Conservation (phyloP, 1,140 invertebrate species). For the Heterodera schachtii region DNA sequence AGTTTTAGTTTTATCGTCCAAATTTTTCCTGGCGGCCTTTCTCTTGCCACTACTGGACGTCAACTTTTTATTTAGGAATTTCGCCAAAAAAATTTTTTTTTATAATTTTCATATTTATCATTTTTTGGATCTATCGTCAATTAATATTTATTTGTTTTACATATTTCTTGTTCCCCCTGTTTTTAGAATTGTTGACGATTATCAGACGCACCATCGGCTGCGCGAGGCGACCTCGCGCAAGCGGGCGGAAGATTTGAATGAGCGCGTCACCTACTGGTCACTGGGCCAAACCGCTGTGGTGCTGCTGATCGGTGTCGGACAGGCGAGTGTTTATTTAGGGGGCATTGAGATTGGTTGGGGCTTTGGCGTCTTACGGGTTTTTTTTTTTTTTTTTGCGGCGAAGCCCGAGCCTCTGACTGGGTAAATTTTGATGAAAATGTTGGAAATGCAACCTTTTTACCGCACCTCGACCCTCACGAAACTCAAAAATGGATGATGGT, state of each 20-base stretch:
- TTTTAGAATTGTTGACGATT: conserved; percentile 47
- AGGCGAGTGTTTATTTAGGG: conserved; percentile 71
- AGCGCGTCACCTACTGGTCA: conserved; percentile 89
- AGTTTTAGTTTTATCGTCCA: too few relatives aligned
- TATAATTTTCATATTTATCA: neutral
- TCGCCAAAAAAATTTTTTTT: too few relatives aligned
- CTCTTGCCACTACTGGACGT: too few relatives aligned
- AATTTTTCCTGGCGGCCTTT: too few relatives aligned
- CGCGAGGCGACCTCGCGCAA: conserved; percentile 89
- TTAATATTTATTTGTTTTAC: neutral
- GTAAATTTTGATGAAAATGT: too few relatives aligned
- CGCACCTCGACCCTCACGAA: too few relatives aligned
- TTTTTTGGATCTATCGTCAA: conserved; percentile 1
- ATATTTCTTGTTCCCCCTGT: neutral
- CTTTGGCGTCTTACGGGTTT: neutral
- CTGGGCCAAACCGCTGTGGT: conserved; percentile 83
- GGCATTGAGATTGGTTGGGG: too few relatives aligned
- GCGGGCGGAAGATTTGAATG: conserved; percentile 91
- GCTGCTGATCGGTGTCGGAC: conserved; percentile 80
- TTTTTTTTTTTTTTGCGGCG: neutral
- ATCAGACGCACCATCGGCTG: conserved; percentile 85
- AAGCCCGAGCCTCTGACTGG: too few relatives aligned
- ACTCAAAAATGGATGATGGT: too few relatives aligned
- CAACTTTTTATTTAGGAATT: too few relatives aligned
- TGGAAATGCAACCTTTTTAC: too few relatives aligned